Conservation (phyloP, 2,888 invertebrate species). For the Lymantria dispar region DNA sequence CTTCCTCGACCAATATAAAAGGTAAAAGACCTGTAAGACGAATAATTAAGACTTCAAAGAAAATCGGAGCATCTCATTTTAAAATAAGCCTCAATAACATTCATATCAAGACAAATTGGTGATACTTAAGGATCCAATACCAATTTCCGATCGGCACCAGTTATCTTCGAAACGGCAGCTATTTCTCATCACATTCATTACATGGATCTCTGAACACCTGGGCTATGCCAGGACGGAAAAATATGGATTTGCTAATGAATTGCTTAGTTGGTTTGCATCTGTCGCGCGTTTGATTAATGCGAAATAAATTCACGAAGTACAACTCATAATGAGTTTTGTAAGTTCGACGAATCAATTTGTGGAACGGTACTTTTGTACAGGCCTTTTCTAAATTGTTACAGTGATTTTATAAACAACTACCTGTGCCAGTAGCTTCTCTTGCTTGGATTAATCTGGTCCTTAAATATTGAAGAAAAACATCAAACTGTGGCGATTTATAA, state of each 20-base stretch:
- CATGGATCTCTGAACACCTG: slow-evolving; percentile 40
- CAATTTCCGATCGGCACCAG: slow-evolving; percentile 43
- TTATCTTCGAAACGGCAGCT: slow-evolving; percentile 30
- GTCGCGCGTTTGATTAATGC: slow-evolving; percentile 55
- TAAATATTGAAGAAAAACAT: no score
- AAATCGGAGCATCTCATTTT: no score
- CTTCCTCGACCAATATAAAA: no score
- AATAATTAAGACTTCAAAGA: no score
- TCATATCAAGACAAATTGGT: slow-evolving; percentile 30
- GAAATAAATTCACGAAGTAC: slow-evolving; percentile 32
- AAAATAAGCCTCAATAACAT: not conserved
- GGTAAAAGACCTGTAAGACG: no score
- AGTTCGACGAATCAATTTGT: slow-evolving; percentile 8
- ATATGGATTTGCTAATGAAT: slow-evolving; percentile 62
- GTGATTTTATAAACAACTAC: no score
- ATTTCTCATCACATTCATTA: slow-evolving; percentile 51
- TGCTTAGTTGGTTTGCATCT: slow-evolving; percentile 53
- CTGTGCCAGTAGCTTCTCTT: no score
- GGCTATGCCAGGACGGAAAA: slow-evolving; percentile 39
- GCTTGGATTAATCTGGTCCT: no score
- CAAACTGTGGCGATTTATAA: no score
- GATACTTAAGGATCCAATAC: slow-evolving; percentile 32
- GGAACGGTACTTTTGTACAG: not conserved
- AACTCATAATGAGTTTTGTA: slow-evolving; percentile 33
- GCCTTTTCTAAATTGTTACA: no score